Conservation (phyloP, 2,797 vertebrate genomes). For the Natrix natrix region DNA sequence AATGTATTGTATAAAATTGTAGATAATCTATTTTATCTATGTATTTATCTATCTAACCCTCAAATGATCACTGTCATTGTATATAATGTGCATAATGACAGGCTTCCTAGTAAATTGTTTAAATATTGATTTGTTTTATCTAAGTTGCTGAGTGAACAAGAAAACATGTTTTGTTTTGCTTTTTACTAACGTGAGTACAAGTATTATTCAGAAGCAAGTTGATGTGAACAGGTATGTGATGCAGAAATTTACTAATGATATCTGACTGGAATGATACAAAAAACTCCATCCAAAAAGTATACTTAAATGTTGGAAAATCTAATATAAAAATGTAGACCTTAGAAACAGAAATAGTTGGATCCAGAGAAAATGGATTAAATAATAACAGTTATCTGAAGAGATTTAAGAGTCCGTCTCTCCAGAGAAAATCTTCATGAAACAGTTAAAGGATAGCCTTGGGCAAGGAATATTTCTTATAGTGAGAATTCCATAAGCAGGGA, state of each 20-base stretch:
- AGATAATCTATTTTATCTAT: background rate
- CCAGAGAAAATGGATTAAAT: background rate
- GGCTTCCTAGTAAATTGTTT: constrained; percentile 7
- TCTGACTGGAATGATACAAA: background rate
- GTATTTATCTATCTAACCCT: background rate
- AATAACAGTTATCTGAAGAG: background rate
- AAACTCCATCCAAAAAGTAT: background rate
- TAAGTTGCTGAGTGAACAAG: constrained; percentile 7
- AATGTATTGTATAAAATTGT: background rate
- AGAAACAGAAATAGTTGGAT: background rate
- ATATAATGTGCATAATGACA: background rate
- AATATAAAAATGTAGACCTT: background rate
- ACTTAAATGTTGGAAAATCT: background rate
- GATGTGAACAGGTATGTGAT: background rate
- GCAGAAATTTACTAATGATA: constrained; percentile 37
- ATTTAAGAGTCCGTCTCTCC: too few relatives aligned
- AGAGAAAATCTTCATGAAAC: background rate
- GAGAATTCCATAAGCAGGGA: background rate
- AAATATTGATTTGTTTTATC: constrained; percentile 2
- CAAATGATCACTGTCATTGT: constrained; percentile 7
- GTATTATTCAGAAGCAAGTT: constrained; percentile 29
- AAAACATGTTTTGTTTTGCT: background rate
- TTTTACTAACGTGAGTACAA: background rate
- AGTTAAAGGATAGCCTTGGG: background rate
- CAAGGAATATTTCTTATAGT: background rate